A percentile compares a stretch with the other conserved stretches of the same genome.
Conservation (phyloP, 2,888 invertebrate species). For the Rhagophthalmus giganteus region DNA sequence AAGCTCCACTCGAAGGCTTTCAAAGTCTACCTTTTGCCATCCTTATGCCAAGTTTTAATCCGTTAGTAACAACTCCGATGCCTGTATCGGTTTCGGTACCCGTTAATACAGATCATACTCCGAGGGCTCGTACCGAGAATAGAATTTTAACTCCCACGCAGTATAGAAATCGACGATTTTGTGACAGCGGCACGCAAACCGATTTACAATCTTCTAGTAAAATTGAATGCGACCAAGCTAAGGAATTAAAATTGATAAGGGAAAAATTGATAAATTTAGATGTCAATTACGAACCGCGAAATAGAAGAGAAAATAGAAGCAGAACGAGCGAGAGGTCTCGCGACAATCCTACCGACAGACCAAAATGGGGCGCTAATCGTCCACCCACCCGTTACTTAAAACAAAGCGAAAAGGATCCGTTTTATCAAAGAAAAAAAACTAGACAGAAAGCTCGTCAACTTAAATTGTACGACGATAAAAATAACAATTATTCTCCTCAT, state of each 20-base stretch:
- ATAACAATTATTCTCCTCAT: slow-evolving; percentile 60
- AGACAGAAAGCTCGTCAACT: slow-evolving; percentile 64
- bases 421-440: slow-evolving; percentile 73
- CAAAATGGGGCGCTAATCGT: slow-evolving; percentile 76
- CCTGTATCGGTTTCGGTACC: slow-evolving; percentile 46
- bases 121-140: slow-evolving; percentile 53
- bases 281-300: slow-evolving; percentile 54
- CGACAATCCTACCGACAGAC: slow-evolving; percentile 66
- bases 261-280: slow-evolving; percentile 59
- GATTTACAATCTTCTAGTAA: slow-evolving; percentile 49
- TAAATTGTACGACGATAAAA: slow-evolving; percentile 59
- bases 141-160: slow-evolving; percentile 63
- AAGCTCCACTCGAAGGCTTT: slow-evolving; percentile 52
- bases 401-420: slow-evolving; percentile 87
- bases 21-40: slow-evolving; percentile 63
- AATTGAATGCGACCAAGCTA: slow-evolving; percentile 47
- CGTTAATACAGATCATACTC: slow-evolving; percentile 38
- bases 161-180: slow-evolving; percentile 57
- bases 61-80: slow-evolving; percentile 41
- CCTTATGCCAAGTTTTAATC: slow-evolving; percentile 58
- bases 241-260: slow-evolving; percentile 41
- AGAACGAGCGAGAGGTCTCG: slow-evolving; percentile 61
- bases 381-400: slow-evolving; percentile 83
- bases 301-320: slow-evolving; percentile 60
- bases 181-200: slow-evolving; percentile 73